Conservation (phyloP, 2,113 vertebrate genomes). For the Lepidothrix coronata region DNA sequence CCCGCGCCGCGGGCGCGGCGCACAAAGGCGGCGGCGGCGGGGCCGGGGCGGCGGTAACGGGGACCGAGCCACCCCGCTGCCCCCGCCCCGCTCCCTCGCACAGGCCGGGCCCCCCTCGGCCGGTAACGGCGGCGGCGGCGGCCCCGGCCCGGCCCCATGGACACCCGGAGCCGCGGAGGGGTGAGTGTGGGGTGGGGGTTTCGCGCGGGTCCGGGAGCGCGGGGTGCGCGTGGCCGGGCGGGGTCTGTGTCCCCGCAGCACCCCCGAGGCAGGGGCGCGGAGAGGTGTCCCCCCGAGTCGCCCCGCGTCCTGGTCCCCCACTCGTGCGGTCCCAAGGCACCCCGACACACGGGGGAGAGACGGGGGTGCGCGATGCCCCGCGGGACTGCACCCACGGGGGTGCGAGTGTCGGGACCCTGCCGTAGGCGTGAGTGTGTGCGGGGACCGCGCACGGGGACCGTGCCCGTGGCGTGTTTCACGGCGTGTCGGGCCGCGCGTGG, state of each 20-base stretch:
- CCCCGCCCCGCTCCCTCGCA: neutral
- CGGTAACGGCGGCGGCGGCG: neutral
- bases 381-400: neutral
- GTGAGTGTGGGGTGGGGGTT: neutral
- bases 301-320: too few relatives aligned
- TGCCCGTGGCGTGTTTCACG: neutral
- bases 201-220: neutral
- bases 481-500: neutral
- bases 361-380: neutral
- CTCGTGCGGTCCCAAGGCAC: neutral
- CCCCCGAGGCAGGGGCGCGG: neutral
- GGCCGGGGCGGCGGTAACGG: neutral
- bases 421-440: neutral
- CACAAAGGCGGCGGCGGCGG: neutral
- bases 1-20: neutral
- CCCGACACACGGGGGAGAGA: too few relatives aligned
- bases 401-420: neutral
- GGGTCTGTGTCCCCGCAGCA: neutral
- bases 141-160: neutral
- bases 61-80: neutral
- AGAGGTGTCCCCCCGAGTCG: neutral
- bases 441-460: neutral
- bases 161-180: neutral
- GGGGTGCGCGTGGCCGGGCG: neutral
- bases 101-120: neutral